phyloP scores from a whole-genome alignment of 1,140 invertebrate species.

The Drosophila teissieri region DNA sequence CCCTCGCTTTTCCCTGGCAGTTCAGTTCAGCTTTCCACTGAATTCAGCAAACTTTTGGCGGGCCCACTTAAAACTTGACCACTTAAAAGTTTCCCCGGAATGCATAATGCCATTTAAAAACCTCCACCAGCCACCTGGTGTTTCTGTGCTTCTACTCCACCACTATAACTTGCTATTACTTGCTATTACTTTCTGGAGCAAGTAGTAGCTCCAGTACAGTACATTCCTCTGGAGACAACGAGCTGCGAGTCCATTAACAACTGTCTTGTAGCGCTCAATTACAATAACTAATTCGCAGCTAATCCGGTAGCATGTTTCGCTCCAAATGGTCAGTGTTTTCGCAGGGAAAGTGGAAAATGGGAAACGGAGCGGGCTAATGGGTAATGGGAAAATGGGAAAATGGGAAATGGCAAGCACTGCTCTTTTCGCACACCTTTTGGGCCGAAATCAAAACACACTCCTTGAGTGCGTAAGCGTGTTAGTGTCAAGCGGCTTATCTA shows the following conservation, averaged over 20 bases:
- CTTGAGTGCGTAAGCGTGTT: constrained; percentile 45
- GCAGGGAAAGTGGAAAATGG: background rate
- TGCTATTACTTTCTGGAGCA: background rate
- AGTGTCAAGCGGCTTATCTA: constrained; percentile 47
- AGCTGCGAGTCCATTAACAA: constrained; percentile 18
- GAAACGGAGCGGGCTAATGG: too few species aligned
- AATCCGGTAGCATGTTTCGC: constrained; percentile 24
- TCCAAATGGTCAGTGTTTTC: constrained; percentile 31
- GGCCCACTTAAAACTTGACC: constrained; percentile 45
- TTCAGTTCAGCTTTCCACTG: background rate
- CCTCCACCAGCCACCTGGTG: constrained; percentile 9
- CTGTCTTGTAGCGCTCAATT: constrained; percentile 29
- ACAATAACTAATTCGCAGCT: constrained; percentile 41
- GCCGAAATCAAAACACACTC: constrained; percentile 41
- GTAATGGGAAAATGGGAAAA: background rate
- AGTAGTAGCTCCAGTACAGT: background rate
- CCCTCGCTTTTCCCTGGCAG: background rate
- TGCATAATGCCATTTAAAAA: constrained; percentile 11
- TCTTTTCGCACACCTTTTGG: constrained; percentile 15
- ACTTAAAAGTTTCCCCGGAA: constrained; percentile 32
- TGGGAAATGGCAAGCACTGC: background rate
- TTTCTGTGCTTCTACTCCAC: too few species aligned
- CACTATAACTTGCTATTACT: too few species aligned
- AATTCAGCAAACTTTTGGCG: constrained; percentile 17
- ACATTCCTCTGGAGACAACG: background rate